These are phyloP conservation scores for Ophthalmotilapia sp. DNA, from an alignment of 2,113 vertebrate genomes.

Conservation along the genomic window DNA sequence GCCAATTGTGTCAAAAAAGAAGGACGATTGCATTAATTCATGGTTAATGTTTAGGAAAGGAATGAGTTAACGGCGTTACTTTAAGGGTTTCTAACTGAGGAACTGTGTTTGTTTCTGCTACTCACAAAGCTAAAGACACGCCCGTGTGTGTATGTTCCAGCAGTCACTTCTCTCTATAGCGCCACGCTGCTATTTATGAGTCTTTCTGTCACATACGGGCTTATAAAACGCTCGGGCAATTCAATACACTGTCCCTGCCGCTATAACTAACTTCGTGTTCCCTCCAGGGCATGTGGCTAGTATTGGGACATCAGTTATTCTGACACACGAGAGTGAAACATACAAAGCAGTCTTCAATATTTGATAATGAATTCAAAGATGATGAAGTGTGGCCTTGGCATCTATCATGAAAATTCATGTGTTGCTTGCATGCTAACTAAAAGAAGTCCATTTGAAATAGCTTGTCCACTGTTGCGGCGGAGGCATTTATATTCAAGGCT, in stretches of 20 bases:
- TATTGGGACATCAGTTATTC: constrained; percentile 62
- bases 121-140: not conserved
- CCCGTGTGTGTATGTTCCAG: not conserved
- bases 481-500: constrained; percentile 32
- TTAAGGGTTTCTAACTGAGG: not conserved
- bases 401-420: constrained; percentile 36
- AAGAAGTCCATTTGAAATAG: not conserved
- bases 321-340: constrained; percentile 53
- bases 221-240: constrained; percentile 57
- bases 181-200: constrained; percentile 52
- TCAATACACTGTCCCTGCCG: constrained; percentile 48
- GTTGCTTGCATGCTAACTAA: constrained; percentile 17
- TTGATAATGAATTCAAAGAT: constrained; percentile 64
- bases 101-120: not conserved
- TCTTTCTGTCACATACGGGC: constrained; percentile 44
- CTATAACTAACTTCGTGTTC: constrained; percentile 48
- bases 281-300: constrained; percentile 42
- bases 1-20: not conserved
- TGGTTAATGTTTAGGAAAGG: not conserved
- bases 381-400: constrained; percentile 37
- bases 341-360: constrained; percentile 52
- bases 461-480: not conserved
- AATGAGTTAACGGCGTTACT: not conserved
- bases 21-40: not conserved
- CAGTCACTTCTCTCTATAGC: constrained; percentile 8